Evolutionary conservation across 2,888 invertebrate species (phyloP).

Genomic region (Zaprionus lineosus): DNA sequence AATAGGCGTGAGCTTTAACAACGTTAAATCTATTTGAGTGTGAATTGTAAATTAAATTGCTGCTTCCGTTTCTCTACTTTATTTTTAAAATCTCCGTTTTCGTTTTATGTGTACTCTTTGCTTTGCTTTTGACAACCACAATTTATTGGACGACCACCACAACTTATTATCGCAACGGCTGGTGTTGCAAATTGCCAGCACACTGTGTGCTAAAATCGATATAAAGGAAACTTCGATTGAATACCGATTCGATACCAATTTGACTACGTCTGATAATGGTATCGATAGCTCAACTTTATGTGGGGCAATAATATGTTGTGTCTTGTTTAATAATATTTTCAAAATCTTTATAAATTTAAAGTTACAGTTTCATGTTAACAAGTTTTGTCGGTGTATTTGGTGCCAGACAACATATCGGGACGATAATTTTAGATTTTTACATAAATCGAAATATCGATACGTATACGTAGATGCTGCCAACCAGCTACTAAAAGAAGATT

Average conservation of each 20-base stretch:
- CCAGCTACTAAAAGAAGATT: constrained; percentile 36
- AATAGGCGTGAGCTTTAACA: constrained; percentile 43
- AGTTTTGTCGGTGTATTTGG: too few relatives aligned
- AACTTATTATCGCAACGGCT: constrained; percentile 37
- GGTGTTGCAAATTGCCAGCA: constrained; percentile 43
- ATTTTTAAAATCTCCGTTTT: constrained; percentile 67
- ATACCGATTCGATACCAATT: too few relatives aligned
- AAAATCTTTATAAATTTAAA: too few relatives aligned
- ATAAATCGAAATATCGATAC: constrained; percentile 25
- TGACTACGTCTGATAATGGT: too few relatives aligned
- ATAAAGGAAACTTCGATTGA: too few relatives aligned
- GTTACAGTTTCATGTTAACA: too few relatives aligned
- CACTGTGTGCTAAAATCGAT: constrained; percentile 16
- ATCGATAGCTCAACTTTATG: too few relatives aligned
- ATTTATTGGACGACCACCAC: constrained; percentile 57
- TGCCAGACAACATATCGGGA: too few relatives aligned
- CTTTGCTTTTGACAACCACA: constrained; percentile 64
- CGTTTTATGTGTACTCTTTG: constrained; percentile 67
- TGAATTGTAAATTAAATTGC: constrained; percentile 68
- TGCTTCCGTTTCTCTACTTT: constrained; percentile 62
- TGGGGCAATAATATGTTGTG: too few relatives aligned
- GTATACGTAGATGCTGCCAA: constrained; percentile 42
- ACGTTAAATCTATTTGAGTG: constrained; percentile 59
- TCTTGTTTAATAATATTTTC: too few relatives aligned
- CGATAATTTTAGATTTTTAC: not conserved